A percentile compares a stretch with the other conserved stretches of the same genome.
These are phyloP conservation scores for Hippocampus comes DNA, from an alignment of 2,113 vertebrate species.

Conservation along the genomic window DNA sequence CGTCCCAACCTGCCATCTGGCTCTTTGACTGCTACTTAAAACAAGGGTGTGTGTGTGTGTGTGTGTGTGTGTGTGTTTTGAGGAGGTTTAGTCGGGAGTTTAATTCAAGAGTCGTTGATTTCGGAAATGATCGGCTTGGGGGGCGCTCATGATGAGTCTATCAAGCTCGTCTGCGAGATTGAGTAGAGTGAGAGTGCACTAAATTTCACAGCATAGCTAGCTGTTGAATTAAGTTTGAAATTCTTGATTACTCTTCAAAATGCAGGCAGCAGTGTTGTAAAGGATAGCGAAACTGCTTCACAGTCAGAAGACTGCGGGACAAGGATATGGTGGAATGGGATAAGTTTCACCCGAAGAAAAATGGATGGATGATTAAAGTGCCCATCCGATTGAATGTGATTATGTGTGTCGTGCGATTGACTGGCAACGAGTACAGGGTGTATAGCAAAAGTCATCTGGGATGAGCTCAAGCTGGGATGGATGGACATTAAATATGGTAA, in stretches of 20 bases:
- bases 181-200: constrained; percentile 42
- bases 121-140: constrained; percentile 15
- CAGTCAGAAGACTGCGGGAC: neutral
- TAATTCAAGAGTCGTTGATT: constrained; percentile 17
- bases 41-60: neutral
- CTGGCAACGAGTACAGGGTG: neutral
- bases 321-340: no score
- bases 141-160: constrained; percentile 16
- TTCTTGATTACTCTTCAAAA: neutral
- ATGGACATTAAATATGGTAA: neutral
- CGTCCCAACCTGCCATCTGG: constrained; percentile 27
- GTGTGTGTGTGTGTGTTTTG: neutral
- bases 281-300: neutral
- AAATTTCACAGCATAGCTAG: constrained; percentile 48
- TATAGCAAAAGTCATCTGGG: neutral
- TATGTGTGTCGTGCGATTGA: neutral
- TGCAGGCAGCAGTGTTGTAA: neutral
- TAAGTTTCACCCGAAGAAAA: no score
- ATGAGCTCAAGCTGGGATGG: neutral
- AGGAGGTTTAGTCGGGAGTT: constrained; percentile 1
- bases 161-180: constrained; percentile 36
- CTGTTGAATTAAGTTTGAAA: constrained; percentile 13
- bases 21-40: constrained; percentile 19
- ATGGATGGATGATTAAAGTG: no score
- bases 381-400: no score